phyloP scores from a whole-genome alignment of 2,113 vertebrate genomes.

The Marmota monax region DNA sequence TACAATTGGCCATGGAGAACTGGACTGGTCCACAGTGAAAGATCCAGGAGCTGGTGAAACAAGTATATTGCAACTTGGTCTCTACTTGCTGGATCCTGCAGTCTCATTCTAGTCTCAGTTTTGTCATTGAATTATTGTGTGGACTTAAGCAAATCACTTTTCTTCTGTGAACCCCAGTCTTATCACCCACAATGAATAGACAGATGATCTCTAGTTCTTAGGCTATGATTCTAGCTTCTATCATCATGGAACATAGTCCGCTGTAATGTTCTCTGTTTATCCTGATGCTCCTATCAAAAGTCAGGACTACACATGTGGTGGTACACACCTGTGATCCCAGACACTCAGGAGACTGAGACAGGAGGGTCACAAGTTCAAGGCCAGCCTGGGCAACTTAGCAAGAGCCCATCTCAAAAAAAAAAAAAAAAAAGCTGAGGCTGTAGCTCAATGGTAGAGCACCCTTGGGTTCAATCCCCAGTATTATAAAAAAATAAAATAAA shows the following conservation, averaged over 20 bases:
- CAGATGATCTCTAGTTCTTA: not conserved
- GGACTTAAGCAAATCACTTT: not conserved
- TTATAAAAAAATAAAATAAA: too few relatives aligned
- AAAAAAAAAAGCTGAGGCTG: too few relatives aligned
- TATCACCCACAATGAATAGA: not conserved
- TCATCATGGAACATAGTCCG: not conserved
- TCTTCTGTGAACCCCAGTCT: slow-evolving; percentile 1
- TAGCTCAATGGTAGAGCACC: too few relatives aligned
- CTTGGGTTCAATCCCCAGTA: too few relatives aligned
- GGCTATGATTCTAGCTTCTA: not conserved
- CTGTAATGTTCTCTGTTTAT: not conserved
- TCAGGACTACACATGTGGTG: too few relatives aligned
- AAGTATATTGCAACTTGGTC: not conserved
- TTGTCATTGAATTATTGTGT: slow-evolving; percentile 8
- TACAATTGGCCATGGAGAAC: not conserved
- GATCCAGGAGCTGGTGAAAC: not conserved
- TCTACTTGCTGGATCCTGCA: not conserved
- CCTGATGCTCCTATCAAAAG: not conserved
- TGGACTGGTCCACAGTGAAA: not conserved
- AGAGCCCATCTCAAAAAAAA: too few relatives aligned
- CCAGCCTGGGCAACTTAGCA: too few relatives aligned
- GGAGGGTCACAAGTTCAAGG: too few relatives aligned
- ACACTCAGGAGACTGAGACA: too few relatives aligned
- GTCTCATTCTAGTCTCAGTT: slow-evolving; percentile 10
- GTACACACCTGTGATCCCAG: too few relatives aligned